Conservation (phyloP, 2,888 invertebrate species). For the Caenorhabditis doughertyi region DNA sequence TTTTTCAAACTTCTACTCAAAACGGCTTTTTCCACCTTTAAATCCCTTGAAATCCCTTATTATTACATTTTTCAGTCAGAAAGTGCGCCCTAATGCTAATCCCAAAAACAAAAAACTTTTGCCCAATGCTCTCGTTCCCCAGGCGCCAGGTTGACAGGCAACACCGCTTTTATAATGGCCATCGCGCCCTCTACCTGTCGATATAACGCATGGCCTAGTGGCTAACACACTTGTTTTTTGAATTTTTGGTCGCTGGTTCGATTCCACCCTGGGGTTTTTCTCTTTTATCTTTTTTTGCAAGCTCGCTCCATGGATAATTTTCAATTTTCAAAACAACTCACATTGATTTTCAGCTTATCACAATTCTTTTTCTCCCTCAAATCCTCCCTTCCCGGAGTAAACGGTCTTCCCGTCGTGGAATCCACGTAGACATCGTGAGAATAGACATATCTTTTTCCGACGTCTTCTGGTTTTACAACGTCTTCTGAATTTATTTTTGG, state of each 20-base stretch:
- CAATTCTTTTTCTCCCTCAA: slow-evolving; percentile 33
- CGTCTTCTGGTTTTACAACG: slow-evolving; percentile 13
- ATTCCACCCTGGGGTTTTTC: background rate
- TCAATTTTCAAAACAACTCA: slow-evolving; percentile 15
- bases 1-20: no score
- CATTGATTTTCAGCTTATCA: slow-evolving; percentile 53
- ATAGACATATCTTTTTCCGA: slow-evolving; percentile 29
- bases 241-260: background rate
- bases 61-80: no score
- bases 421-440: slow-evolving; percentile 58
- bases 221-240: background rate
- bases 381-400: slow-evolving; percentile 47
- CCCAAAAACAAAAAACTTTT: no score
- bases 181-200: background rate
- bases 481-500: background rate
- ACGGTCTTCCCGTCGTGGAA: slow-evolving; percentile 46
- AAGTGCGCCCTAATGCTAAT: no score
- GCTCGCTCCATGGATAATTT: background rate
- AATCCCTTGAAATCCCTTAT: no score
- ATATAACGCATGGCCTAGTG: background rate
- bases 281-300: background rate
- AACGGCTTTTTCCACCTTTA: no score
- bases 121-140: no score
- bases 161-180: background rate
- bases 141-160: no score